A percentile compares a stretch with the other conserved stretches of the same genome.
Evolutionary conservation across 2,888 invertebrate genomes (phyloP).

Genomic region (Macrosoma leucophasiata): DNA sequence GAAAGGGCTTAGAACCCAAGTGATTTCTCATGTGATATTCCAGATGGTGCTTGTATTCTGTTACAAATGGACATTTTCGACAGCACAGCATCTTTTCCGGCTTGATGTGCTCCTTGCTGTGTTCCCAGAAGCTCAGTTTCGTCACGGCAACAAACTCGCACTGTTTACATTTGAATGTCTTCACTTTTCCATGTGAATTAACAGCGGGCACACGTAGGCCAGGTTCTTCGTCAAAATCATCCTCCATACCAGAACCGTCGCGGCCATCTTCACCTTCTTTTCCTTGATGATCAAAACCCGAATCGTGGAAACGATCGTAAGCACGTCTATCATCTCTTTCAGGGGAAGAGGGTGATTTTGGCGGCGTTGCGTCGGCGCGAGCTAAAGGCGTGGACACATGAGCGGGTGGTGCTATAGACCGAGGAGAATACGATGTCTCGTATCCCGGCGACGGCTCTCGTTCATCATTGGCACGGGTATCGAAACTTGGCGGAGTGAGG

Average conservation of each 20-base stretch:
- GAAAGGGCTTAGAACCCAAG: conserved; percentile 95
- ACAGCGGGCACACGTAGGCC: conserved; percentile 78
- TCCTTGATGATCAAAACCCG: conserved; percentile 62
- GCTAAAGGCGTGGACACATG: conserved; percentile 56
- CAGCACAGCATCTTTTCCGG: conserved; percentile 94
- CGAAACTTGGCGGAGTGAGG: conserved; percentile 77
- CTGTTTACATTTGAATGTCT: conserved; percentile 94
- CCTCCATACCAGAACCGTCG: conserved; percentile 64
- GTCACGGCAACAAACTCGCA: conserved; percentile 90
- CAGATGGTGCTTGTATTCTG: conserved; percentile 98
- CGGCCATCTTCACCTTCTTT: conserved; percentile 58
- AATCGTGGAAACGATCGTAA: conserved; percentile 66
- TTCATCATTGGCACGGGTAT: conserved; percentile 46
- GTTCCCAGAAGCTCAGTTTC: conserved; percentile 96
- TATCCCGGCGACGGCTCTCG: conserved; percentile 52
- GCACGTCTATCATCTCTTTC: conserved; percentile 48
- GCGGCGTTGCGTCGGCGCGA: conserved; percentile 59
- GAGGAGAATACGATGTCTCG: conserved; percentile 51
- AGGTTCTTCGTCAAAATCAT: conserved; percentile 75
- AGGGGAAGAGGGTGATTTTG: conserved; percentile 60
- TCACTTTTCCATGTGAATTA: conserved; percentile 88
- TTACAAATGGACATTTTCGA: conserved; percentile 96
- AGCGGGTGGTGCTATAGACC: conserved; percentile 42
- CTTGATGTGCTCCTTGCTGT: conserved; percentile 93
- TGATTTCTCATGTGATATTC: conserved; percentile 98